Evolutionary conservation across 35 echinoderm and acorn worm species (phyloP).

Genomic region (Heliocidaris tuberculata): DNA sequence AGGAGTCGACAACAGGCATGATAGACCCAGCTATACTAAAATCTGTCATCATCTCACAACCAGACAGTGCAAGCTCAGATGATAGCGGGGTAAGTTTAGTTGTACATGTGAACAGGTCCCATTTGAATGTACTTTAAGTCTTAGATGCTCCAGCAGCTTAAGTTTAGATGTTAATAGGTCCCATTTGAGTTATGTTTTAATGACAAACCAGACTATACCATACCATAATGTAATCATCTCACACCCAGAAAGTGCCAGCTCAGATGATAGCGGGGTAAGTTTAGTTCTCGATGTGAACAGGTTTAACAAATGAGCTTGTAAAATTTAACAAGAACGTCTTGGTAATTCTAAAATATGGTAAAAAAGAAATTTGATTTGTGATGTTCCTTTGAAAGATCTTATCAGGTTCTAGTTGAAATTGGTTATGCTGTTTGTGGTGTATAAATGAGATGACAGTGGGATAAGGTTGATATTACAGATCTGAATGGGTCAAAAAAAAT

Average conservation of each 20-base stretch:
- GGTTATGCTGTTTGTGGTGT: no score
- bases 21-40: conserved; percentile 61
- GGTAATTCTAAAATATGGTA: no score
- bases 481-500: no score
- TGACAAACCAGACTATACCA: conserved; percentile 28
- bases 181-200: no score
- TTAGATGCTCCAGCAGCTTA: not conserved
- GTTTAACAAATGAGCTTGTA: no score
- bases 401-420: no score
- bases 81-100: conserved; percentile 73
- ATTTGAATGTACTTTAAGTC: not conserved
- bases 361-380: no score
- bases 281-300: not conserved
- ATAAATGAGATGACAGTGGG: no score
- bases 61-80: conserved; percentile 80
- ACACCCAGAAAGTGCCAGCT: conserved; percentile 71
- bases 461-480: no score
- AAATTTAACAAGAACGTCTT: no score
- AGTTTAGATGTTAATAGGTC: not conserved
- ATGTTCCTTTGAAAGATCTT: no score
- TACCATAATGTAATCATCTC: conserved; percentile 71
- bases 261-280: conserved; percentile 81
- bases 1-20: conserved; percentile 61
- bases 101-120: not conserved
- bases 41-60: conserved; percentile 75